Percentiles rank a stretch among this genome's conserved stretches.
phyloP scores from a whole-genome alignment of 2,888 invertebrate species.

The Empis livida region DNA sequence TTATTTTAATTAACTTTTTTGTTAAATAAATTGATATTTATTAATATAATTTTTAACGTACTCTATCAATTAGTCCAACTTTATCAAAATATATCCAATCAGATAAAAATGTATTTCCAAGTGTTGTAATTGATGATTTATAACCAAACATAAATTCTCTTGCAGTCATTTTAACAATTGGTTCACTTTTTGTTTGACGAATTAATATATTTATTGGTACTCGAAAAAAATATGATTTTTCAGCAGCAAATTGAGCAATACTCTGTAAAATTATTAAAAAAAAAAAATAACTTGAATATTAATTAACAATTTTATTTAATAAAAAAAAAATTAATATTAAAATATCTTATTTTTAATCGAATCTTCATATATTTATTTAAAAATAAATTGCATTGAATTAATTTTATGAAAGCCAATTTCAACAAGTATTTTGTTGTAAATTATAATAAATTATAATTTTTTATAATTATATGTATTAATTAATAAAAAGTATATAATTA shows the following conservation, averaged over 20 bases:
- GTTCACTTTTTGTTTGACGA: slow-evolving; percentile 50
- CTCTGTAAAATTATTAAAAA: slow-evolving; percentile 45
- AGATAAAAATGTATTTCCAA: slow-evolving; percentile 72
- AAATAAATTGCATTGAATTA: too few relatives aligned
- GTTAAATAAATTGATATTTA: too few relatives aligned
- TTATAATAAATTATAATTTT: too few relatives aligned
- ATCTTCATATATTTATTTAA: too few relatives aligned
- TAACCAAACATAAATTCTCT: slow-evolving; percentile 84
- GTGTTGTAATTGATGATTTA: slow-evolving; percentile 62
- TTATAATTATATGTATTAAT: too few relatives aligned
- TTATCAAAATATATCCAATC: slow-evolving; percentile 79
- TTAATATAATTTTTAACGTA: slow-evolving; percentile 34
- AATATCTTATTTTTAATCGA: too few relatives aligned
- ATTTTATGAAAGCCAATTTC: too few relatives aligned
- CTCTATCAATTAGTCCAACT: slow-evolving; percentile 77
- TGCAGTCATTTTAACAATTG: slow-evolving; percentile 68
- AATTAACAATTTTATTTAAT: too few relatives aligned
- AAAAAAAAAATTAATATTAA: too few relatives aligned
- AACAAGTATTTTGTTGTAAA: too few relatives aligned
- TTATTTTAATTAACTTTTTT: too few relatives aligned
- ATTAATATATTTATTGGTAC: slow-evolving; percentile 60
- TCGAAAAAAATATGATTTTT: slow-evolving; percentile 49
- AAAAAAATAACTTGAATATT: neutral
- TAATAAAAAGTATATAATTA: too few relatives aligned
- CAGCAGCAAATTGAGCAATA: slow-evolving; percentile 62